Conservation (phyloP, 37 sponge, comb jelly and placozoan species). For the Geodia barretti region DNA sequence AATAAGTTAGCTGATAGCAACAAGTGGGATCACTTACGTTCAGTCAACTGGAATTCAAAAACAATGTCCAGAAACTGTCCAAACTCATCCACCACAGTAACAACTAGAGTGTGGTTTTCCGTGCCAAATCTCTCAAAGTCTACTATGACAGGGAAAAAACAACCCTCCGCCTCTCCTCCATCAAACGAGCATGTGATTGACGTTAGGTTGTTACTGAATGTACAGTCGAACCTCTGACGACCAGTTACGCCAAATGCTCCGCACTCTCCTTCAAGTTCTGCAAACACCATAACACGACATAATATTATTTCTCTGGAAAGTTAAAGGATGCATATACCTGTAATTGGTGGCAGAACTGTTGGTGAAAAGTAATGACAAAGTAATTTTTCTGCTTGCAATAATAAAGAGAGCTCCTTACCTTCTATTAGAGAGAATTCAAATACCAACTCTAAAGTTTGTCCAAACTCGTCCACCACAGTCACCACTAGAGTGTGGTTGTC, state of each 20-base stretch:
- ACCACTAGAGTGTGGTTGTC: neutral
- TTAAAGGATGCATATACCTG: neutral
- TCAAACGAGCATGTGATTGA: neutral
- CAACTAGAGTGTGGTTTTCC: neutral
- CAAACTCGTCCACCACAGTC: neutral
- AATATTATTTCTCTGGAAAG: too few relatives aligned
- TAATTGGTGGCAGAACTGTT: neutral
- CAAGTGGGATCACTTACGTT: neutral
- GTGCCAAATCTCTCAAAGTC: neutral
- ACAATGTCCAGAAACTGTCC: neutral
- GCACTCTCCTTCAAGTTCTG: neutral
- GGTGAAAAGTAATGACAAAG: neutral
- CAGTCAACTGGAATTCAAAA: neutral
- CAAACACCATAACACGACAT: too few relatives aligned
- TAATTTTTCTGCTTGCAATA: too few relatives aligned
- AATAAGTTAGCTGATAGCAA: neutral
- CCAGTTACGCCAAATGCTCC: neutral
- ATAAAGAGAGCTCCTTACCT: too few relatives aligned
- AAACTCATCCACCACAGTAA: conserved; percentile 2
- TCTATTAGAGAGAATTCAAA: neutral
- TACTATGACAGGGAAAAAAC: neutral
- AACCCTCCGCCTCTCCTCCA: neutral
- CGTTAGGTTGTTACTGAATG: neutral
- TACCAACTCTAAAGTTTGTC: neutral
- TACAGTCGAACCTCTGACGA: neutral